Evolutionary conservation across 2,113 vertebrate species (phyloP), one percentile per base, ranked within the genome.

Genomic region (Crotophaga sulcirostris): DNA sequence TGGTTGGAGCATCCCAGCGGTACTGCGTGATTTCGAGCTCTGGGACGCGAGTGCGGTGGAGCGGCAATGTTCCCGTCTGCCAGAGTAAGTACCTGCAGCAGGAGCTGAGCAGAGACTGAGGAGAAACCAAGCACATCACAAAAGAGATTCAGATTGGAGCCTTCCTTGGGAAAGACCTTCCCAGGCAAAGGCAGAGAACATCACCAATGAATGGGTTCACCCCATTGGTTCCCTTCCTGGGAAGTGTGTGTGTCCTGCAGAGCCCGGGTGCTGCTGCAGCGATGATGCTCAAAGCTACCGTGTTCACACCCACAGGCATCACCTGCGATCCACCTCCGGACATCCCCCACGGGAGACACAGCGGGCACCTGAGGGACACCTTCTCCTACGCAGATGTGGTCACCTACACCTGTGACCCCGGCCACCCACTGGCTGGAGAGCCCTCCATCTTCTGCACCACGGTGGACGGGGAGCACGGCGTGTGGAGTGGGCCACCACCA

Each of bases 401-500:
- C 80, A 97, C 73, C 55, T 97, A 97, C 89, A 70, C 7, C 23
- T 98, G 97, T 2, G 52, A 79, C 4, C 2, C 40, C 3, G 95
- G 91, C 36, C 91, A 89, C 78, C 16, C 16, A 0, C 96, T 94
- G 17, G 25, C 78, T 5, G 97, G 96, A 58, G 51, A 95, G 5
- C 6, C 82, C 16, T 95, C 90, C 68, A 84, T 97, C 62, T 42
- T 84, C 80, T 98, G 97, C 44, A 95, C 66, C 80, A 96, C 93
- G 0, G 56, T 1, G 45, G 97, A 97, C 0, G 93, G 95, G 69
- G 8, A 55, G 87, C 80, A 25, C 0, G 97, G 97, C 11, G 24
- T 28, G 15, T 98, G 97, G 98, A 97, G 95, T 1, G 73, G 76
- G 51, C 66, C 77, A 2, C 84, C 51, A 0, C 97, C 97, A 0